Evolutionary conservation across 53 echinoderm and acorn worm species (phyloP).

Genomic region (Mesocentrotus franciscanus): DNA sequence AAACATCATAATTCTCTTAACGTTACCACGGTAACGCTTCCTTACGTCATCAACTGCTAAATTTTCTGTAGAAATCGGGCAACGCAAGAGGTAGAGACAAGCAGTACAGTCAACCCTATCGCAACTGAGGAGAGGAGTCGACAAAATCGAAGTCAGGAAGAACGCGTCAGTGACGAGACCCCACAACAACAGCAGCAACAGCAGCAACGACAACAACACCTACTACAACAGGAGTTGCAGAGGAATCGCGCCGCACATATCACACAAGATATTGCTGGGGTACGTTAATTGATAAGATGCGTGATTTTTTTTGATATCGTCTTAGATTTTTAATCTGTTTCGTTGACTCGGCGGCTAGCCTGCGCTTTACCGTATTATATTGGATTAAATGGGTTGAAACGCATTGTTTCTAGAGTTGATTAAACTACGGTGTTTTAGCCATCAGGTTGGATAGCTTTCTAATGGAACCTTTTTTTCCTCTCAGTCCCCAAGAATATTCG

Average conservation of each 20-base stretch:
- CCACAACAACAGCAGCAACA: conserved; percentile 31
- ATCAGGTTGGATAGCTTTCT: no score
- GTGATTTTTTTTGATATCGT: neutral
- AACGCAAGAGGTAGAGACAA: neutral
- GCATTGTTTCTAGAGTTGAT: no score
- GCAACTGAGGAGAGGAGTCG: neutral
- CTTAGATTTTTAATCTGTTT: neutral
- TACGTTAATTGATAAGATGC: neutral
- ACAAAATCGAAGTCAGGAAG: neutral
- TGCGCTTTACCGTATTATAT: no score
- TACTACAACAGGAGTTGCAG: conserved; percentile 35
- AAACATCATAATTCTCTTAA: no score
- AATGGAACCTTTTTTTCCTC: no score
- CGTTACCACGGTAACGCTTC: no score
- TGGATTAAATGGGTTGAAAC: no score
- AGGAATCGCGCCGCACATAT: neutral
- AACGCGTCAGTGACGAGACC: neutral
- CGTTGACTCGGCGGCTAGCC: neutral
- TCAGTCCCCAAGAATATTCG: no score
- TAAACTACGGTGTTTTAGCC: no score
- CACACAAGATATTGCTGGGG: neutral
- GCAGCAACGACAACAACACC: neutral
- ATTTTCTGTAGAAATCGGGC: neutral
- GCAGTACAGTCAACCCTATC: neutral
- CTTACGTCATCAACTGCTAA: no score